Conservation (phyloP, 2,888 invertebrate species). For the Acronicta aceris region DNA sequence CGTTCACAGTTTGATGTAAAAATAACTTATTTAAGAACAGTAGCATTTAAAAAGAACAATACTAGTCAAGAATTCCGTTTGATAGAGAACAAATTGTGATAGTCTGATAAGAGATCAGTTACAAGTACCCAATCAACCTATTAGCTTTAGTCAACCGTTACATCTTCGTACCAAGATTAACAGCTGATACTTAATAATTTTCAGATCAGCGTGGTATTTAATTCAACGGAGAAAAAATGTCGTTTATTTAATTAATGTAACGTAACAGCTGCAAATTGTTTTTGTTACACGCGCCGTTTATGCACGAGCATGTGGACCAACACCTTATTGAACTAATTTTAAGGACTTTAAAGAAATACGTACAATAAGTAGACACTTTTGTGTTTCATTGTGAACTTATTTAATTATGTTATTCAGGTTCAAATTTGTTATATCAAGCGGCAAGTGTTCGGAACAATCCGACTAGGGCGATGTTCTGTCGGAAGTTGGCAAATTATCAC, state of each 20-base stretch:
- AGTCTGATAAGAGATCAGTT: constrained; percentile 31
- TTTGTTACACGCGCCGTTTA: constrained; percentile 32
- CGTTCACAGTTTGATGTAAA: constrained; percentile 13
- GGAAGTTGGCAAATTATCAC: constrained; percentile 90
- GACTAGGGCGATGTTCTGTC: constrained; percentile 87
- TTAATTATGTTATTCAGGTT: constrained; percentile 74
- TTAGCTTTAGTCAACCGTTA: constrained; percentile 30
- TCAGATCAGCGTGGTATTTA: constrained; percentile 48
- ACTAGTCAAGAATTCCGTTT: constrained; percentile 26
- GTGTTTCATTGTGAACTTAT: constrained; percentile 56
- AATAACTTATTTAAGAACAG: constrained; percentile 11
- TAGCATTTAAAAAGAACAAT: constrained; percentile 35
- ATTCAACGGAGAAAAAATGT: constrained; percentile 51
- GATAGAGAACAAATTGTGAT: constrained; percentile 34
- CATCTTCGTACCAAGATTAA: constrained; percentile 35
- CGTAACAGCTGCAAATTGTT: constrained; percentile 57
- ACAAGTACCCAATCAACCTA: constrained; percentile 7
- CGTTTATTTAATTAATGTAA: constrained; percentile 55
- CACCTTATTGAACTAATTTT: constrained; percentile 56
- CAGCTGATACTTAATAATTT: constrained; percentile 53
- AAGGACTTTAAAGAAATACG: constrained; percentile 41
- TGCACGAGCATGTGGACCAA: constrained; percentile 39
- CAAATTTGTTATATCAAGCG: constrained; percentile 81
- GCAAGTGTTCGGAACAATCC: constrained; percentile 85
- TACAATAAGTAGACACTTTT: constrained; percentile 42